Conservation (phyloP, 1,140 invertebrate genomes). For the Drosophila chauvacae region DNA sequence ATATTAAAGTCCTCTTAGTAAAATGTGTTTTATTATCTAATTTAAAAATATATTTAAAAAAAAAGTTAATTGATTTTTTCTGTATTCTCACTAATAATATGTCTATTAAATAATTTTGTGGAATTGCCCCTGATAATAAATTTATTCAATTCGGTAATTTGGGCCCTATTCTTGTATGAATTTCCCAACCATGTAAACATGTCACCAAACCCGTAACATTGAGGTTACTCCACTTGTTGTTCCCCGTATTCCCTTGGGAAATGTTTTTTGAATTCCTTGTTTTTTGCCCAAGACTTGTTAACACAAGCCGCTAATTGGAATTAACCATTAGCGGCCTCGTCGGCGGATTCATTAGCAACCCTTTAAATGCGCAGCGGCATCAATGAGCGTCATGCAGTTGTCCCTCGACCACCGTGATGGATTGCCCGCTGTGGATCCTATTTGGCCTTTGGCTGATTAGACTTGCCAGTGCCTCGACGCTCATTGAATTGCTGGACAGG, state of each 20-base stretch:
- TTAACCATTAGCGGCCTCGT: slow-evolving; percentile 27
- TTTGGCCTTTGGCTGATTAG: slow-evolving; percentile 31
- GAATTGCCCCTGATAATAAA: background rate
- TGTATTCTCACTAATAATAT: background rate
- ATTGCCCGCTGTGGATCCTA: slow-evolving; percentile 26
- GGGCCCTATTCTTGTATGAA: background rate
- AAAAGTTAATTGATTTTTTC: fast-evolving
- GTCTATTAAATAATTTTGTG: background rate
- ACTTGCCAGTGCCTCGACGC: slow-evolving; percentile 8
- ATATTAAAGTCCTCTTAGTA: background rate
- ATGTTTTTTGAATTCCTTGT: slow-evolving; percentile 21
- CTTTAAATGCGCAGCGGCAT: slow-evolving; percentile 65
- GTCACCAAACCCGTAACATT: background rate
- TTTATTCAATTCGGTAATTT: background rate
- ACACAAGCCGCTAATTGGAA: slow-evolving; percentile 48
- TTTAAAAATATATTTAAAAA: background rate
- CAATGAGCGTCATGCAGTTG: slow-evolving; percentile 52
- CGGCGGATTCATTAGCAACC: slow-evolving; percentile 62
- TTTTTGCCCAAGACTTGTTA: slow-evolving; percentile 52
- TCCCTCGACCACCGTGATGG: slow-evolving; percentile 45
- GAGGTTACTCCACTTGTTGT: slow-evolving; percentile 10
- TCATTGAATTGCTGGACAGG: slow-evolving; percentile 47
- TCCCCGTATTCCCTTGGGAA: slow-evolving; percentile 31
- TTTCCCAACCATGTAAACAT: slow-evolving; percentile 1
- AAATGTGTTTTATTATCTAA: background rate